Evolutionary conservation across 2,888 invertebrate genomes (phyloP).

Genomic region (Clivina fossor): DNA sequence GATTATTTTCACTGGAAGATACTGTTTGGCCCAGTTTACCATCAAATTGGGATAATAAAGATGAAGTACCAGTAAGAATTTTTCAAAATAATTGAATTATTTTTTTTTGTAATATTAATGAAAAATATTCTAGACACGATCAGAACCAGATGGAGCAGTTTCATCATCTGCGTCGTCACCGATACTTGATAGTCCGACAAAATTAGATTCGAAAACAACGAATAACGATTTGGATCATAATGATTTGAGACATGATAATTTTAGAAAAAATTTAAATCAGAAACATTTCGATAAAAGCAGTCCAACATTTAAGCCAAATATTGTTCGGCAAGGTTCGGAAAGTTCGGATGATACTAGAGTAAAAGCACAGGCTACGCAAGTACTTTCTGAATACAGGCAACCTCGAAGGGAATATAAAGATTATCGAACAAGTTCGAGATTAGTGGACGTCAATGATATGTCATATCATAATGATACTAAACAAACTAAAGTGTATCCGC

Average conservation of each 20-base stretch:
- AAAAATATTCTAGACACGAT: constrained; percentile 56
- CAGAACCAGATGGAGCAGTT: constrained; percentile 73
- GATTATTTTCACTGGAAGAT: constrained; percentile 68
- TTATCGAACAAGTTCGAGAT: constrained; percentile 49
- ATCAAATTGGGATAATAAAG: constrained; percentile 49
- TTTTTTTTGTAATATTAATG: constrained; percentile 3
- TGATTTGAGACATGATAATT: constrained; percentile 33
- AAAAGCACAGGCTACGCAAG: constrained; percentile 58
- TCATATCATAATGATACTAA: constrained; percentile 38
- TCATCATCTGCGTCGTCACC: constrained; percentile 62
- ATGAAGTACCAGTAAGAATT: constrained; percentile 41
- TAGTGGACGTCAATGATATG: constrained; percentile 41
- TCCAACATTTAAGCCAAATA: constrained; percentile 35
- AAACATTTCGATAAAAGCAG: constrained; percentile 40
- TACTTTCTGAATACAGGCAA: constrained; percentile 60
- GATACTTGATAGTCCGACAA: constrained; percentile 40
- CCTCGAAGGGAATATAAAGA: constrained; percentile 58
- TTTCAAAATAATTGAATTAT: constrained; percentile 1
- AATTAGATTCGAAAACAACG: constrained; percentile 13
- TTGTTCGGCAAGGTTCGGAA: constrained; percentile 39
- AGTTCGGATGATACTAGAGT: constrained; percentile 49
- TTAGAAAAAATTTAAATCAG: constrained; percentile 34
- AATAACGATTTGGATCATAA: constrained; percentile 27
- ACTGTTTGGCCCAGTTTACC: constrained; percentile 62
- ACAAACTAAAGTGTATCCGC: constrained; percentile 59